Evolutionary conservation across 2,113 vertebrate species (phyloP).

Genomic region (Tenrec ecaudatus): DNA sequence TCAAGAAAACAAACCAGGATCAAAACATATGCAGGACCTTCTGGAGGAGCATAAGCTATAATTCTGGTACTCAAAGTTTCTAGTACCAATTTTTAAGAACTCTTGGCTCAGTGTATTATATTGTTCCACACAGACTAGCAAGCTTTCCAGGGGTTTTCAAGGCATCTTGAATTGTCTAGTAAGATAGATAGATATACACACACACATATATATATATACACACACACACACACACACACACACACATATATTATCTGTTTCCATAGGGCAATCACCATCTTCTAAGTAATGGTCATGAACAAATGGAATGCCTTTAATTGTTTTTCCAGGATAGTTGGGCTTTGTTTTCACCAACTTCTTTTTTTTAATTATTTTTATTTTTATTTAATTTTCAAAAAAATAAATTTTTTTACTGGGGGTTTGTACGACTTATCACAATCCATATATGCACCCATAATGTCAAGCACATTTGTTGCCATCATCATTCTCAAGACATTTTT

Average conservation of each 20-base stretch:
- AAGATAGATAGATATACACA: too few species aligned
- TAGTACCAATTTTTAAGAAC: constrained; percentile 88
- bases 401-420: constrained; percentile 49
- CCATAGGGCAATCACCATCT: constrained; percentile 91
- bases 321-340: constrained; percentile 90
- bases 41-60: constrained; percentile 87
- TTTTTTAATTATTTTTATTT: too few species aligned
- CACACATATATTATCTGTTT: constrained; percentile 89
- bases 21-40: constrained; percentile 90
- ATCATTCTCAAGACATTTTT: too few species aligned
- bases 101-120: constrained; percentile 88
- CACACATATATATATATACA: too few species aligned
- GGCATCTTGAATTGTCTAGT: constrained; percentile 88
- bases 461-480: too few species aligned
- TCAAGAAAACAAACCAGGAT: constrained; percentile 90
- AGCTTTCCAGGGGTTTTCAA: constrained; percentile 75
- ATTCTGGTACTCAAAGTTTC: constrained; percentile 86
- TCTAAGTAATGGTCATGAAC: constrained; percentile 88
- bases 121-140: constrained; percentile 89
- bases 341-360: constrained; percentile 84
- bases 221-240: too few species aligned
- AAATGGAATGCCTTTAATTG: constrained; percentile 90
- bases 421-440: constrained; percentile 76
- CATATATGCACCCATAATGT: too few species aligned
- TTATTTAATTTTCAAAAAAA: too few species aligned